Evolutionary conservation across 2,888 invertebrate species (phyloP), one percentile per base, ranked within the genome.

Genomic region (Rhamphomyia laevipes): DNA sequence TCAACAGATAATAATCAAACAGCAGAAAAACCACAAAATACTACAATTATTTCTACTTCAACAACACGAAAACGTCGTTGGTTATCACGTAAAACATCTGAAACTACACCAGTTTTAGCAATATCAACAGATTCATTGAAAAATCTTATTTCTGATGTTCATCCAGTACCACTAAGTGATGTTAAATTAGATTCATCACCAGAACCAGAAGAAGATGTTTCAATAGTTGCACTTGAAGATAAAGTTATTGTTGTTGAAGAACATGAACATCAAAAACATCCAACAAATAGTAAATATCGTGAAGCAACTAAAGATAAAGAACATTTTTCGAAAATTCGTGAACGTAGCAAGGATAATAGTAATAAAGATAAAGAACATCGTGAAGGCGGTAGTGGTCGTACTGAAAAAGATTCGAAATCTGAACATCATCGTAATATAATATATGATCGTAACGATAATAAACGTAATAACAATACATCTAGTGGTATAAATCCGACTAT

Each of bases 41-140:
- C n/a, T 13, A 12, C n/a, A 15, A 9, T 10, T 9, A 11, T 13
- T 30, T 15, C 23, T n/a, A 37, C 69, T 63, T 68, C 52, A 63
- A 75, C 43, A 70, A 71, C 50, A 16, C 62, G 64, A 13, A 67
- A 67, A 51, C 61, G 70, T 13, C 64, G 62, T 52, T 71, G 70
- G 70, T 51, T 68, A 12, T 63, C 67, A 15, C 65, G 67, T 38
- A 77, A 77, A 62, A 59, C 73, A 2, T 56, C 57, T n/a, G 68
- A 69, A 46, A 68, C 76, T 33, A 75, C 77, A 48, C 76, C 78
- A 50, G 77, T 81, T 21, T 73, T 84, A 53, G 80, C 81, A 31
- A 84, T 86, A 59, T 84, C 85, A 13, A 82, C 84, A 17, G 84
- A 84, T 69, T 76, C 84, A 35, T 70, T 86, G 4, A 85, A 84